phyloP scores from a whole-genome alignment of 2,888 invertebrate genomes.

The Phoenoteleia sp. region DNA sequence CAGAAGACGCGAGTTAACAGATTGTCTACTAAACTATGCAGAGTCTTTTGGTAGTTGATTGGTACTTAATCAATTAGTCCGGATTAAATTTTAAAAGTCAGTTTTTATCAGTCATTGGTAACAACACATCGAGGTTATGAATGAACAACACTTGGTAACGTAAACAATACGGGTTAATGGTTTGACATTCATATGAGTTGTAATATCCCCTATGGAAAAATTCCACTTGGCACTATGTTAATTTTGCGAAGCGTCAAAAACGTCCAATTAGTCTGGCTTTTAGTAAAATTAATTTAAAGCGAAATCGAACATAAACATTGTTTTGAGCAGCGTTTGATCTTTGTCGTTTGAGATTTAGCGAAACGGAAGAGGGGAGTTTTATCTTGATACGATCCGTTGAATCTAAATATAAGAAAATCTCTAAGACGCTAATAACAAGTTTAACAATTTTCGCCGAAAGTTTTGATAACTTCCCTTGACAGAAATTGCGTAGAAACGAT shows the following conservation, averaged over 20 bases:
- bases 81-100: no score
- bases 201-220: background rate
- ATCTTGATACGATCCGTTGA: background rate
- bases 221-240: background rate
- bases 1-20: constrained; percentile 6
- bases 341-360: background rate
- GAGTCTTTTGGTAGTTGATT: constrained; percentile 57
- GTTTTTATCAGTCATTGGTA: background rate
- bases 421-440: background rate
- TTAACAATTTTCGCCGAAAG: constrained; percentile 3
- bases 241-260: background rate
- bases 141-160: background rate
- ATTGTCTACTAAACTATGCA: constrained; percentile 24
- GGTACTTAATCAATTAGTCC: no score
- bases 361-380: background rate
- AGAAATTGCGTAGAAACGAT: background rate
- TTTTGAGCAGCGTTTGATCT: background rate
- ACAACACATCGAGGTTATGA: background rate
- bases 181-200: background rate
- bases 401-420: background rate
- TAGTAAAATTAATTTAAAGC: background rate
- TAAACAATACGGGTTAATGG: background rate
- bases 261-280: background rate
- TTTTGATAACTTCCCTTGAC: constrained; percentile 1
- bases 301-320: background rate